A percentile compares a stretch with the other conserved stretches of the same genome.
phyloP scores from a whole-genome alignment of 2,797 vertebrate species.

The Dermochelys coriacea region DNA sequence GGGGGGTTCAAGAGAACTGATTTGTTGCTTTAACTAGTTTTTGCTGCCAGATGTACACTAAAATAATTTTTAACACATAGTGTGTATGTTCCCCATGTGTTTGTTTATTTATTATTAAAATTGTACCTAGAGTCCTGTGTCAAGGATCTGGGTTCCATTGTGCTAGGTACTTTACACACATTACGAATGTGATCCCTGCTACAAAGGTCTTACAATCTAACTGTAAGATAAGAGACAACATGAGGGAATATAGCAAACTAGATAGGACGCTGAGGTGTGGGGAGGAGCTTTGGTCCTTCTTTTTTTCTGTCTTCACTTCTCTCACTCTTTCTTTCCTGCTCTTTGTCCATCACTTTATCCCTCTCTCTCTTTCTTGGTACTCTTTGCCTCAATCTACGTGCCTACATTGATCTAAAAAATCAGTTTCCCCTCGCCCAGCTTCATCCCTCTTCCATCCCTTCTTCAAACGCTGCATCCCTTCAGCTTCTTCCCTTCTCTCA shows the following conservation, averaged over 20 bases:
- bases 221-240: not conserved
- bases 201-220: not conserved
- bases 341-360: not conserved
- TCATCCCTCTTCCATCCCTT: not conserved
- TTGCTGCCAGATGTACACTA: slow-evolving; percentile 19
- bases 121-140: not conserved
- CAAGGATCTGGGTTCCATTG: not conserved
- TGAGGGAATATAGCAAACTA: not conserved
- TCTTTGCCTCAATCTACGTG: slow-evolving; percentile 56
- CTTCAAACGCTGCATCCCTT: slow-evolving; percentile 4
- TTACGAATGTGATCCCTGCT: slow-evolving; percentile 26
- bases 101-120: not conserved
- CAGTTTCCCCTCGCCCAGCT: not conserved
- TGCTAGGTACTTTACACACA: not conserved
- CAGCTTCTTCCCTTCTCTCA: not conserved
- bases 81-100: not conserved
- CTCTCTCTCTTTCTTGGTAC: slow-evolving; percentile 26
- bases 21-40: not conserved
- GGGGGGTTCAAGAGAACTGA: not conserved
- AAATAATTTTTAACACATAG: slow-evolving; percentile 8
- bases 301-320: slow-evolving; percentile 64
- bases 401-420: slow-evolving; percentile 17
- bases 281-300: slow-evolving; percentile 65
- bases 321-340: slow-evolving; percentile 41
- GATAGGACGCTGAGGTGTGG: not conserved